Conservation (phyloP, 2,797 vertebrate genomes). For the Alcedo quadribrachys region DNA sequence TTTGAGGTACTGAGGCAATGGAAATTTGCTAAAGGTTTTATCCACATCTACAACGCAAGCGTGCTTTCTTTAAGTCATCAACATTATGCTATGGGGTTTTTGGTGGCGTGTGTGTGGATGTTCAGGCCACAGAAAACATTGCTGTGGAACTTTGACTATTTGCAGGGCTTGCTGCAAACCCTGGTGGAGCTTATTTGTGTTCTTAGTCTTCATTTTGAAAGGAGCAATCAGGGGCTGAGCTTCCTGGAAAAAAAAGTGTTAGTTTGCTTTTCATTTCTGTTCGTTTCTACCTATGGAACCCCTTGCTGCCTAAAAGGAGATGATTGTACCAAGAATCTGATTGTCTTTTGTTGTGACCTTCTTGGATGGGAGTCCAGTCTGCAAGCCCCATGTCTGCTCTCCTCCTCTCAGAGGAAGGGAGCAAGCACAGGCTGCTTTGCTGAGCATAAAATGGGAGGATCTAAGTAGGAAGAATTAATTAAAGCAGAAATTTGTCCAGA, state of each 20-base stretch:
- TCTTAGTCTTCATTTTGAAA: neutral
- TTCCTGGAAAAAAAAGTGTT: neutral
- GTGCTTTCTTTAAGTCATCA: neutral
- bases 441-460: rapidly evolving
- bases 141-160: rapidly evolving
- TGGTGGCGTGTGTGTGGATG: too few species aligned
- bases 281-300: neutral
- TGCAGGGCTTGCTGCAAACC: neutral
- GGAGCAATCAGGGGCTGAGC: rapidly evolving
- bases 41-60: rapidly evolving
- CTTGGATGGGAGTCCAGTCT: neutral
- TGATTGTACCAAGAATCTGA: neutral
- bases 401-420: neutral
- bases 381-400: neutral
- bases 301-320: neutral
- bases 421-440: neutral
- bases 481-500: neutral
- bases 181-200: neutral
- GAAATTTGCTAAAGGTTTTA: neutral
- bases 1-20: too few species aligned
- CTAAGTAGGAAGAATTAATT: neutral
- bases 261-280: neutral
- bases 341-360: neutral
- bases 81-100: rapidly evolving
- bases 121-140: neutral